These are phyloP conservation scores for Pseudobourletiella spinata DNA, from an alignment of 1,140 invertebrate species.

Conservation along the genomic window DNA sequence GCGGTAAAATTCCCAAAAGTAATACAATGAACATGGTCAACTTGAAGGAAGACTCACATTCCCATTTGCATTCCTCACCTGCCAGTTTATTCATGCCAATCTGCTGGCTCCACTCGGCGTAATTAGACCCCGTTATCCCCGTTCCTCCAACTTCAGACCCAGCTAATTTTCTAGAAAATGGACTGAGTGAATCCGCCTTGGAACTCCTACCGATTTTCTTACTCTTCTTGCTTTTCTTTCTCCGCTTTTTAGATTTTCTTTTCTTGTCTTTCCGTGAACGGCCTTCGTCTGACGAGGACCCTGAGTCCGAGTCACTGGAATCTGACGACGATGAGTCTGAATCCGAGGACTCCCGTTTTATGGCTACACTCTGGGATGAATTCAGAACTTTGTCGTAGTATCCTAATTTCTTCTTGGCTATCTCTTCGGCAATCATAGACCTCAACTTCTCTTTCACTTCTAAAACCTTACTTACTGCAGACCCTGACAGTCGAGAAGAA, in stretches of 20 bases:
- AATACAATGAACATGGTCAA: too few relatives aligned
- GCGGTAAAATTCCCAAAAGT: too few relatives aligned
- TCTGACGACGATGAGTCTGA: slow-evolving; percentile 17
- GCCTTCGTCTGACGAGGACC: slow-evolving; percentile 26
- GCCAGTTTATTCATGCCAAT: background rate
- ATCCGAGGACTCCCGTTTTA: slow-evolving; percentile 10
- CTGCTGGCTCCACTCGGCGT: background rate
- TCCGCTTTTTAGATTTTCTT: slow-evolving; percentile 53
- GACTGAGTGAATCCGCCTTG: slow-evolving; percentile 22
- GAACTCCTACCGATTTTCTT: slow-evolving; percentile 13
- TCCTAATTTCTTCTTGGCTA: background rate
- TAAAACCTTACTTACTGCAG: slow-evolving; percentile 46
- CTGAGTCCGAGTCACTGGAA: slow-evolving; percentile 19
- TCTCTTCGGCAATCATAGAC: slow-evolving; percentile 41
- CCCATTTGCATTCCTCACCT: too few relatives aligned
- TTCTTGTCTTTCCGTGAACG: slow-evolving; percentile 50
- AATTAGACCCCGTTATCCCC: background rate
- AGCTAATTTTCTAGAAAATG: slow-evolving; percentile 24
- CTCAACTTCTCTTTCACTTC: slow-evolving; percentile 57
- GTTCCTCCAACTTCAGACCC: background rate
- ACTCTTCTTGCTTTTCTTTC: slow-evolving; percentile 48
- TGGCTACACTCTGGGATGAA: background rate
- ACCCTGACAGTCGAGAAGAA: slow-evolving; percentile 47
- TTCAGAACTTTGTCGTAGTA: background rate
- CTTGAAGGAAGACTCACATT: too few relatives aligned